A percentile compares a stretch with the other conserved stretches of the same genome.
Evolutionary conservation across 2,888 invertebrate genomes (phyloP).

Genomic region (Andrena dorsata): DNA sequence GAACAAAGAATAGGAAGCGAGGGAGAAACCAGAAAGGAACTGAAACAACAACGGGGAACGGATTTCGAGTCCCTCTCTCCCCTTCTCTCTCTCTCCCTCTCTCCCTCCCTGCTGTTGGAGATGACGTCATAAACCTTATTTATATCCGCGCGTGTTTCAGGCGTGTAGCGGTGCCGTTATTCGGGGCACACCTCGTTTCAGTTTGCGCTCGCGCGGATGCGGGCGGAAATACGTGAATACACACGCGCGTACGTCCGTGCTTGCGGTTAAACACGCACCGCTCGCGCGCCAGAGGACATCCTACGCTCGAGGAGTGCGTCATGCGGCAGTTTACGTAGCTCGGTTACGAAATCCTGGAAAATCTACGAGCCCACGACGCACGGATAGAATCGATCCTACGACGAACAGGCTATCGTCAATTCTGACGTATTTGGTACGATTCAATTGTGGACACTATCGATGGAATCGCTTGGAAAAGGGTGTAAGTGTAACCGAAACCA

Average conservation of each 20-base stretch:
- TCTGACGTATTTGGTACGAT: neutral
- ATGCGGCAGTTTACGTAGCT: constrained; percentile 49
- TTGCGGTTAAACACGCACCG: constrained; percentile 53
- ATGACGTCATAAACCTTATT: constrained; percentile 78
- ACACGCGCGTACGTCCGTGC: constrained; percentile 44
- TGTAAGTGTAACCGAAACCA: too few relatives aligned
- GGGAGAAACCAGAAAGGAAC: constrained; percentile 55
- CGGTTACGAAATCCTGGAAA: constrained; percentile 72
- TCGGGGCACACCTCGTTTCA: constrained; percentile 60
- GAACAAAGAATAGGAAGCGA: constrained; percentile 40
- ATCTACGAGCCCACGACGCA: constrained; percentile 59
- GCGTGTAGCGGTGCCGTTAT: constrained; percentile 65
- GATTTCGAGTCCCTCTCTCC: constrained; percentile 44
- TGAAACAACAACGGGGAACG: constrained; percentile 57
- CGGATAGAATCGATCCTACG: constrained; percentile 15
- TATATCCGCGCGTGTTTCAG: constrained; percentile 68
- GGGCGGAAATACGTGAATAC: constrained; percentile 58
- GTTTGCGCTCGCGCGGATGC: constrained; percentile 47
- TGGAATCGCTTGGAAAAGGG: neutral
- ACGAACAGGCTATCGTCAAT: neutral
- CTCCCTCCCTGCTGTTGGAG: constrained; percentile 20
- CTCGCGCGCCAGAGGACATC: constrained; percentile 50
- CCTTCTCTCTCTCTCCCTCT: neutral
- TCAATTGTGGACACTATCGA: neutral
- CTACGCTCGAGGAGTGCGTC: constrained; percentile 62